These are phyloP conservation scores for Danaus chrysippus DNA, from an alignment of 2,888 invertebrate species.

Conservation along the genomic window DNA sequence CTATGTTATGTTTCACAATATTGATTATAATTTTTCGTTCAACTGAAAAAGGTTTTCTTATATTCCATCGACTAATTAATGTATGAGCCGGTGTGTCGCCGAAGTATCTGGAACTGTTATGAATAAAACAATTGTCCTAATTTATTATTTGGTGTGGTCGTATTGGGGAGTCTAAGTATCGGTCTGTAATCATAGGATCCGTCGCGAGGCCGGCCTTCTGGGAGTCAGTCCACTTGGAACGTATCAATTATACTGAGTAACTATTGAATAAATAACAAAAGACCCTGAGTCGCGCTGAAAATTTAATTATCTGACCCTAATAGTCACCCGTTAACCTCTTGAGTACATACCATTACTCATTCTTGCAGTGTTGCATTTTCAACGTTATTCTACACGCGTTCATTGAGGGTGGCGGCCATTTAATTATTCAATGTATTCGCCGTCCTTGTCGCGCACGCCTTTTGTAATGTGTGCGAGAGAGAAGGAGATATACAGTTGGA, in stretches of 20 bases:
- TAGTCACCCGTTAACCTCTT: slow-evolving; percentile 45
- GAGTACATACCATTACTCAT: slow-evolving; percentile 54
- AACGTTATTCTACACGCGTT: slow-evolving; percentile 53
- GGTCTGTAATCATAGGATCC: slow-evolving; percentile 12
- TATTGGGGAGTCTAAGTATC: slow-evolving; percentile 13
- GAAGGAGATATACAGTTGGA: slow-evolving; percentile 33
- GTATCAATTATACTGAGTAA: slow-evolving; percentile 57
- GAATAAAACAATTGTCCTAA: not conserved
- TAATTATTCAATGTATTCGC: slow-evolving; percentile 64
- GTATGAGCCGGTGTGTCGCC: too few relatives aligned
- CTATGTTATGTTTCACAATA: too few relatives aligned
- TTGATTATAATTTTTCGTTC: too few relatives aligned
- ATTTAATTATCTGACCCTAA: slow-evolving; percentile 57
- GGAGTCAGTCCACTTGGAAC: slow-evolving; percentile 48
- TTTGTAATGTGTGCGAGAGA: slow-evolving; percentile 39
- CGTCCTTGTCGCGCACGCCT: slow-evolving; percentile 40
- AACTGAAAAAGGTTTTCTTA: too few relatives aligned
- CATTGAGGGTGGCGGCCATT: slow-evolving; percentile 57
- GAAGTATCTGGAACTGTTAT: not conserved
- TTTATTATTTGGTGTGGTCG: not conserved
- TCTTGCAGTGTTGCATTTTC: slow-evolving; percentile 60
- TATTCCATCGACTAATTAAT: too few relatives aligned
- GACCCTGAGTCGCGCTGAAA: slow-evolving; percentile 50
- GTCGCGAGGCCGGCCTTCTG: slow-evolving; percentile 35
- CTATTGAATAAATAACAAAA: slow-evolving; percentile 54